phyloP scores from a whole-genome alignment of 2,113 vertebrate species.

The Limnothrissa miodon region DNA sequence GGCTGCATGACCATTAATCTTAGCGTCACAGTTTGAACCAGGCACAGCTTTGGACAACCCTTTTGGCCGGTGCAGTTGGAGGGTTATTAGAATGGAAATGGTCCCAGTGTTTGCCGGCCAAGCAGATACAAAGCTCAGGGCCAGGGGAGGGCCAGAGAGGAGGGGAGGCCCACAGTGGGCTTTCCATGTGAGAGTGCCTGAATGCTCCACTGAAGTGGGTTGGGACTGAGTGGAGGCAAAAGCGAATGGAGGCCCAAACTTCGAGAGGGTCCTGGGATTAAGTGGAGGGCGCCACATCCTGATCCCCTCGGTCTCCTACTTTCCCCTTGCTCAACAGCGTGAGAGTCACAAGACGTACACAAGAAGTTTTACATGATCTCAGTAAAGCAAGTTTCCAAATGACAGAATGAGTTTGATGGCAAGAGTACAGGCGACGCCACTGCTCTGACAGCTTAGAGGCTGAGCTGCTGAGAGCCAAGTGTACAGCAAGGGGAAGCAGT shows the following conservation, averaged over 20 bases:
- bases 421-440: too few relatives aligned
- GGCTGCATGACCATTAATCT: not conserved
- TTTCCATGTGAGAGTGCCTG: not conserved
- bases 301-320: not conserved
- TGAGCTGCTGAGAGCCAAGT: not conserved
- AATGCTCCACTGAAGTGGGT: not conserved
- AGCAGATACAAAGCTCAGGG: slow-evolving; percentile 9
- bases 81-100: slow-evolving; percentile 30
- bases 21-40: slow-evolving; percentile 18
- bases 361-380: not conserved
- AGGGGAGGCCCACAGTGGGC: too few relatives aligned
- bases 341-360: not conserved
- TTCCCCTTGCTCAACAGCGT: not conserved
- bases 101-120: slow-evolving; percentile 14
- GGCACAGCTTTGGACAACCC: not conserved
- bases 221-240: not conserved
- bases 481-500: not conserved
- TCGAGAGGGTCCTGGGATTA: slow-evolving; percentile 4
- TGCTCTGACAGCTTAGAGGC: not conserved
- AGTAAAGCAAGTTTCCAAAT: not conserved
- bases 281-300: not conserved
- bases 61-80: not conserved
- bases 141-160: not conserved
- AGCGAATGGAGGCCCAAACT: not conserved
- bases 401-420: not conserved